Evolutionary conservation across 1,140 invertebrate genomes (phyloP), one percentile per base, ranked within the genome.

Genomic region (Harpegnathos saltator): DNA sequence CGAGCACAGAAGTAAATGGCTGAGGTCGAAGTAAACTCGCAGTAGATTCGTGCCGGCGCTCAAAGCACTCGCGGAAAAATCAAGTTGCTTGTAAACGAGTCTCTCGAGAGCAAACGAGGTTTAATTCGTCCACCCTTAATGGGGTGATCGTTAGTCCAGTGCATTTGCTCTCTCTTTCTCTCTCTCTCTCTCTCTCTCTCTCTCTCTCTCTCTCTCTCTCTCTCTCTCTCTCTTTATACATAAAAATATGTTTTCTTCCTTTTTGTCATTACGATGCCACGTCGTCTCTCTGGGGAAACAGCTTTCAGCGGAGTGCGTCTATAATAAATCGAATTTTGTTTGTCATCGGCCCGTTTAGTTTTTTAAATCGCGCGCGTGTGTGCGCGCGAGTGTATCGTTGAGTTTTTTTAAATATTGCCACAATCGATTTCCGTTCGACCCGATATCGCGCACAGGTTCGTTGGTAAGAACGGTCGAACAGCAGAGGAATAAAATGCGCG

Each of bases 351-450:
- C 24, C 0, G 17, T 50, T 54, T 15, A 38, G 15, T 48, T 12
- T 48, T 19, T 15, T 80, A 17, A n/a, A n/a, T 63, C 33, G n/a
- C n/a, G n/a, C n/a, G n/a, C 29, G 29, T 33, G 29, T 5, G 0
- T 29, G 14, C 19, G n/a, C 48, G 3, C 44, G 44, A 14, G 14
- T 59, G 66, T 84, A 84, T 82, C 61, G 83, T 88, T 88, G 80
- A 84, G 85, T 88, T 88, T 38, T 83, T 84, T 86, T n/a, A n/a
- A 91, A 89, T 91, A 90, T 90, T 85, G 82, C 73, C 50, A 33
- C 73, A 65, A 78, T 65, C 52, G 54, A 48, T 63, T 80, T 54
- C 62, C 78, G 80, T 82, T 85, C 56, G 78, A 81, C 50, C 61
- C 17, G n/a, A 61, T 44, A 44, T 74, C 73, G 62, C 22, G 17